Percentiles rank a stretch among this genome's conserved stretches.
Conservation (phyloP, 2,797 vertebrate genomes). For the Staurois parvus region DNA sequence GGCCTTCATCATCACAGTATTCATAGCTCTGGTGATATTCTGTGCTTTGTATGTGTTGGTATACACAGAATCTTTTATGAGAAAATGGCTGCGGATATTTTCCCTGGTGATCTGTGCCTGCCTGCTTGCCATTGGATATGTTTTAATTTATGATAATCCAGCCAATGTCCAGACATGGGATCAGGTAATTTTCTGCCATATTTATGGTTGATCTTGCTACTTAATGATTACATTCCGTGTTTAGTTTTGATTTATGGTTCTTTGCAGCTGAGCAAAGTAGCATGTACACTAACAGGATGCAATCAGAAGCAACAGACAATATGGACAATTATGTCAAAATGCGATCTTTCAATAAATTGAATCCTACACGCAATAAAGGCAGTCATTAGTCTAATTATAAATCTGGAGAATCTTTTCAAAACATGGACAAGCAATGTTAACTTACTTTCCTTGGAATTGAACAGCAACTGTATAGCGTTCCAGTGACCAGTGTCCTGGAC, state of each 20-base stretch:
- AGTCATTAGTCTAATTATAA: too few species aligned
- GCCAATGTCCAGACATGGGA: conserved; percentile 80
- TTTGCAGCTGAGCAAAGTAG: neutral
- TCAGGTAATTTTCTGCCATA: conserved; percentile 79
- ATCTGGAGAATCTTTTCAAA: too few species aligned
- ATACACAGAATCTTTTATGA: conserved; percentile 83
- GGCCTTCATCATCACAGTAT: conserved; percentile 81
- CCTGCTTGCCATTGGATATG: conserved; percentile 86
- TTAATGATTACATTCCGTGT: neutral
- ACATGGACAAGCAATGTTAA: too few species aligned
- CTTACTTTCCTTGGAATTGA: too few species aligned
- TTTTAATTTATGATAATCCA: conserved; percentile 79
- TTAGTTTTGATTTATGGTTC: neutral
- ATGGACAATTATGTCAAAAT: too few species aligned
- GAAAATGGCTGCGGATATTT: conserved; percentile 83
- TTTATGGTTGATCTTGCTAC: neutral
- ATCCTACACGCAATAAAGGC: too few species aligned
- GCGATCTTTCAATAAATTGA: too few species aligned
- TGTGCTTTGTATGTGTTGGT: conserved; percentile 84
- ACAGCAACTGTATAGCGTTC: too few species aligned
- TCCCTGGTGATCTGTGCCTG: conserved; percentile 87
- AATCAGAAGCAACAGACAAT: too few species aligned
- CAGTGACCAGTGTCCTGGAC: too few species aligned
- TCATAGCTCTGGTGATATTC: conserved; percentile 83
- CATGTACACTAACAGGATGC: too few species aligned